Evolutionary conservation across 2,113 vertebrate genomes (phyloP), one percentile per base, ranked within the genome.

Genomic region (Spermophilus dauricus): DNA sequence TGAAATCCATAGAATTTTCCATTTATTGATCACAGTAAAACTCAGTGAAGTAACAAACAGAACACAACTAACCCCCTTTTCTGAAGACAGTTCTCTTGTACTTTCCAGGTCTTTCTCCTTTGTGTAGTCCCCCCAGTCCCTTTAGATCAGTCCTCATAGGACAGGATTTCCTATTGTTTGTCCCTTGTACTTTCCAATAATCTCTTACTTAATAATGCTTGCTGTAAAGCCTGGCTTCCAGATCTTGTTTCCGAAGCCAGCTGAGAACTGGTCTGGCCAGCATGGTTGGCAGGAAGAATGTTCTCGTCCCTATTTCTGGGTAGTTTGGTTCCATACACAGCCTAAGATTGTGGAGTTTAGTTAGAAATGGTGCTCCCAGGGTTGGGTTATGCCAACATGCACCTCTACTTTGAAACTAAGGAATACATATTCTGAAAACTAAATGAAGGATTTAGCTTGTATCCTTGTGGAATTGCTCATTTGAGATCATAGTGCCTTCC

Each of bases 381-480:
- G n/a, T 3, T 77, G 70, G 48, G 30, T 73, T 76, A 65, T 4
- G 56, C 13, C n/a, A 12, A 89, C 0, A 39, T 14, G 17, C 9
- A 16, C 85, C 37, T 89, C 28, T 88, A 24, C 75, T 77, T 84
- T 89, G 73, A 95, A 83, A 73, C 34, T 0, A 7, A 73, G 7
- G 53, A 95, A 72, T 34, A 87, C 45, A 76, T 78, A 14, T 26
- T 80, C 76, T 83, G 39, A 77, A 69, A 65, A 0, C 16, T n/a
- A 65, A 39, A 20, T 72, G 58, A 92, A 39, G 70, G 18, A 56
- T 78, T 73, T 39, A 30, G 63, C 58, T 78, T 63, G n/a, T 45
- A 70, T 86, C 80, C 56, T 51, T 86, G 28, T 53, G 18, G 45
- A 93, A 72, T 37, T 73, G 18, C 89, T 94, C 30, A 32, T 51